phyloP scores from a whole-genome alignment of 2,888 invertebrate genomes.

The Lordiphosa fenestrarum region DNA sequence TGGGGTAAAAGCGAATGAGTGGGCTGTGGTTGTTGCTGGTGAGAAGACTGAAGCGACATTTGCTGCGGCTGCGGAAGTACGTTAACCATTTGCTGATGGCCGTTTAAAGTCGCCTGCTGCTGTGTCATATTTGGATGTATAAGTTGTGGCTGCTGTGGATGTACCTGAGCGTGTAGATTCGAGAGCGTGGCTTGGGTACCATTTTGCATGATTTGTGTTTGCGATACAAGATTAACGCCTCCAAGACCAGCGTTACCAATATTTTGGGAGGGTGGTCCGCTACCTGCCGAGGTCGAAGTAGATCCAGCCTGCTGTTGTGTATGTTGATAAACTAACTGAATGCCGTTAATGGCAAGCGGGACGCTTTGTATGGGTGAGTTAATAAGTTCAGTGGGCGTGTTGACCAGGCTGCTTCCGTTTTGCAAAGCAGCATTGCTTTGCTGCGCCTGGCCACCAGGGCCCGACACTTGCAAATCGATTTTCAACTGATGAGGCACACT shows the following conservation, averaged over 20 bases:
- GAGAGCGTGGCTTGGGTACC: conserved; percentile 31
- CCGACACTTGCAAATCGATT: conserved; percentile 55
- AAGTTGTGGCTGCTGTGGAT: conserved; percentile 38
- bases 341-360: conserved; percentile 59
- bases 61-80: conserved; percentile 34
- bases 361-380: conserved; percentile 59
- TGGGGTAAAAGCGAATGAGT: conserved; percentile 32
- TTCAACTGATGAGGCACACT: conserved; percentile 49
- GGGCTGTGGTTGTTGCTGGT: conserved; percentile 28
- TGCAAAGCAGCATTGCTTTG: conserved; percentile 34
- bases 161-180: conserved; percentile 37
- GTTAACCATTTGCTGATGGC: conserved; percentile 43
- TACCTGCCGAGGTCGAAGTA: conserved; percentile 1
- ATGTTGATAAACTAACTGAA: conserved; percentile 64
- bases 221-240: conserved; percentile 29
- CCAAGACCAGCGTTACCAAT: conserved; percentile 22
- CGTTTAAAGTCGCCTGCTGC: conserved; percentile 33
- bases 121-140: conserved; percentile 42
- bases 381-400: conserved; percentile 68
- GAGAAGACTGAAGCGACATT: conserved; percentile 33
- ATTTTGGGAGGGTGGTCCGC: conserved; percentile 6
- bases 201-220: conserved; percentile 37
- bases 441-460: conserved; percentile 39
- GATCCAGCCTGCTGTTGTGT: conserved; percentile 30
- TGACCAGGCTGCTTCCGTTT: conserved; percentile 56